These are phyloP conservation scores for Paracyclopina nana DNA, from an alignment of 1,140 invertebrate genomes.

Conservation along the genomic window DNA sequence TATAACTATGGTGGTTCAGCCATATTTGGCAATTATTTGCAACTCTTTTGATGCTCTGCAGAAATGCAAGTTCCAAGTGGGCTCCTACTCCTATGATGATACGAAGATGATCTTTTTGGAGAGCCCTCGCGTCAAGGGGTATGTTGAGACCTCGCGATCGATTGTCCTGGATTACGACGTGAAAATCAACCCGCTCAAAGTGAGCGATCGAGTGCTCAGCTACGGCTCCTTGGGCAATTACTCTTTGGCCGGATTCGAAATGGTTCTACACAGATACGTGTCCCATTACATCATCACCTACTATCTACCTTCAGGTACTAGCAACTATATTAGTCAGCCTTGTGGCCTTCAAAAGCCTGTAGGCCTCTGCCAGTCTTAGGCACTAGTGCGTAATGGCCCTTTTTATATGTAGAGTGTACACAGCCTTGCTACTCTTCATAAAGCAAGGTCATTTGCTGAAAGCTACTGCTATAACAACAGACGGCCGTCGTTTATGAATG, in stretches of 20 bases:
- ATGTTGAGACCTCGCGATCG: not conserved
- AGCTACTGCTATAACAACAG: too few species aligned
- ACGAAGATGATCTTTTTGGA: constrained; percentile 7
- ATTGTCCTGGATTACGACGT: constrained; percentile 4
- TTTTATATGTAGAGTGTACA: too few species aligned
- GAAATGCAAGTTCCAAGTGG: constrained; percentile 12
- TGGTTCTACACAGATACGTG: constrained; percentile 4
- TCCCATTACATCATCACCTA: constrained; percentile 9
- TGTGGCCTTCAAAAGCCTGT: too few species aligned
- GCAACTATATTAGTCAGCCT: too few species aligned
- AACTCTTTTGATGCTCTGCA: not conserved
- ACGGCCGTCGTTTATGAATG: too few species aligned
- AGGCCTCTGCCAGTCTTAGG: too few species aligned
- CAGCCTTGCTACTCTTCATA: too few species aligned
- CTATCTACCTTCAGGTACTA: constrained; percentile 3
- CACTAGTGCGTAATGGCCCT: too few species aligned
- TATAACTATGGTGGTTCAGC: too few species aligned
- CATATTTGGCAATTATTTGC: too few species aligned
- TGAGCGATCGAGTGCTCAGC: not conserved
- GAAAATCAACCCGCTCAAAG: not conserved
- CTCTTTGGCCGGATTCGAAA: constrained; percentile 3
- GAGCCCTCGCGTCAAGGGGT: not conserved
- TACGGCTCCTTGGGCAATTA: not conserved
- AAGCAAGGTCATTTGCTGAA: too few species aligned
- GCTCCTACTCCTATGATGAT: constrained; percentile 11